Conservation (phyloP, 37 sponge, comb jelly and placozoan genomes). For the Amphimedon queenslandica region DNA sequence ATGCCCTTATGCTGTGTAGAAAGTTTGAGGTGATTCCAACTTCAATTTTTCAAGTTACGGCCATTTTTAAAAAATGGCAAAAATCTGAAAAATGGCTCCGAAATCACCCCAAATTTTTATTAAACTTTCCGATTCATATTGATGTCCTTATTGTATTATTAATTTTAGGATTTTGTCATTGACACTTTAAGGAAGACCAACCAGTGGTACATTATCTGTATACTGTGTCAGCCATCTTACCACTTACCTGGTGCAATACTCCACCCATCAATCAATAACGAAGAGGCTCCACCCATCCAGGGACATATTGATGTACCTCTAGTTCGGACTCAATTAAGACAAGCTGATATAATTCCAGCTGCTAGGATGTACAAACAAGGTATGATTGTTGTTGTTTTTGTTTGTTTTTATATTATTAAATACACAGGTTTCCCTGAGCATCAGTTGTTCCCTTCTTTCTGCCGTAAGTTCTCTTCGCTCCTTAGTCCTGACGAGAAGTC, state of each 20-base stretch:
- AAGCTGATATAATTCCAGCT: constrained; percentile 84
- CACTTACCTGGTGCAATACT: constrained; percentile 65
- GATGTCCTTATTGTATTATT: background rate
- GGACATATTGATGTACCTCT: constrained; percentile 85
- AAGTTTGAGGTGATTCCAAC: too few relatives aligned
- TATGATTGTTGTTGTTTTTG: constrained; percentile 1
- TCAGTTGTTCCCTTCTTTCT: constrained; percentile 84
- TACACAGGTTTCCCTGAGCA: constrained; percentile 96
- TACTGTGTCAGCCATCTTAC: constrained; percentile 80
- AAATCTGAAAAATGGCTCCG: too few relatives aligned
- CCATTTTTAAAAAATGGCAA: too few relatives aligned
- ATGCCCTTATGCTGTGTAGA: too few relatives aligned
- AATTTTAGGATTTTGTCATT: constrained; percentile 84
- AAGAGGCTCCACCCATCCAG: constrained; percentile 12
- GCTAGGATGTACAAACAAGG: constrained; percentile 97
- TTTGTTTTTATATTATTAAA: too few relatives aligned
- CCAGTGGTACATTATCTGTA: constrained; percentile 92
- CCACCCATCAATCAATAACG: constrained; percentile 16
- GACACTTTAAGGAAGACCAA: constrained; percentile 71
- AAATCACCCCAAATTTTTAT: too few relatives aligned
- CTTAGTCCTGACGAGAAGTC: constrained; percentile 27
- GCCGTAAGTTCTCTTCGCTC: constrained; percentile 80
- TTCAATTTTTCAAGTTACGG: too few relatives aligned
- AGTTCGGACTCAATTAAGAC: constrained; percentile 77
- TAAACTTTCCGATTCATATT: too few relatives aligned